Evolutionary conservation across 2,797 vertebrate genomes (phyloP).

Genomic region (Triplophysa bombifrons): DNA sequence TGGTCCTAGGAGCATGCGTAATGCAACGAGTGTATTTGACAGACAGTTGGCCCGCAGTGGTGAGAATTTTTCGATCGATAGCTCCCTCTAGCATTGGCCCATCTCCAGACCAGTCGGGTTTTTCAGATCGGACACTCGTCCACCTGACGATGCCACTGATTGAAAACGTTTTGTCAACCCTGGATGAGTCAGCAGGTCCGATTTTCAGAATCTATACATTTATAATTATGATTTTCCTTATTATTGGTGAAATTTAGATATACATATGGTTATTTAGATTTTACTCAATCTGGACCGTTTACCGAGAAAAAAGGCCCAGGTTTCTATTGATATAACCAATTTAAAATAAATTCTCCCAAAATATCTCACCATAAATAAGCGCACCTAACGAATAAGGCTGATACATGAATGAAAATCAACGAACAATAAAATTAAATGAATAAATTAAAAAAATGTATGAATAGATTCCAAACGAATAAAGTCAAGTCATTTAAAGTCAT

Average conservation of each 20-base stretch:
- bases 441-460: not conserved
- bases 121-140: not conserved
- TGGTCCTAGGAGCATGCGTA: conserved; percentile 50
- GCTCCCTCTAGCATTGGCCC: conserved; percentile 42
- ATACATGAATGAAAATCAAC: not conserved
- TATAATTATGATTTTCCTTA: not conserved
- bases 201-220: not conserved
- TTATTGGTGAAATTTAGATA: not conserved
- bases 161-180: not conserved
- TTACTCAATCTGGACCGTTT: not conserved
- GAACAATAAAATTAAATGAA: not conserved
- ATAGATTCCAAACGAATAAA: not conserved
- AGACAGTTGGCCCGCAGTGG: conserved; percentile 22
- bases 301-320: too few relatives aligned
- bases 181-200: not conserved
- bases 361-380: too few relatives aligned
- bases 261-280: not conserved
- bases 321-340: not conserved
- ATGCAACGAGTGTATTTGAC: conserved; percentile 26
- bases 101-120: not conserved
- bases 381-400: not conserved
- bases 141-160: not conserved
- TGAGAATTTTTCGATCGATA: conserved; percentile 61
- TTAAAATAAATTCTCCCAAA: not conserved
- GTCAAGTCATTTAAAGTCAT: not conserved